A percentile compares a stretch with the other conserved stretches of the same genome.
Evolutionary conservation across 2,113 vertebrate genomes (phyloP).

Genomic region (Zosterops pallidus): DNA sequence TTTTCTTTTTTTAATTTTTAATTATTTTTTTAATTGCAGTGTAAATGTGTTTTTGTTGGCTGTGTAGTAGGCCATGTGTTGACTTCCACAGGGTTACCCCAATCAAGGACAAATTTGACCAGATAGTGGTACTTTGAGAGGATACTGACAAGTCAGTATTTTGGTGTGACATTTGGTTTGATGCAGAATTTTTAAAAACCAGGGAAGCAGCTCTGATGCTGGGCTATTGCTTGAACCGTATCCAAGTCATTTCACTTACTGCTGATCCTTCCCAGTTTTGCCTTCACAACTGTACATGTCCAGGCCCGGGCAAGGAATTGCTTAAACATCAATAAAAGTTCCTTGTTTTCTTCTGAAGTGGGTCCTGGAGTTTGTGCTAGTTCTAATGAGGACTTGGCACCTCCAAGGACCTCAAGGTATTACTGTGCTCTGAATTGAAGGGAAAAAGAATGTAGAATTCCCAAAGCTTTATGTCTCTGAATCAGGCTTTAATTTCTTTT

Average conservation of each 20-base stretch:
- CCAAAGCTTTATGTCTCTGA: neutral
- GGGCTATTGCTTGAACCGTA: neutral
- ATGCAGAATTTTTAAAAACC: neutral
- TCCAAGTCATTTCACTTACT: neutral
- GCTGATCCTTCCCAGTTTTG: neutral
- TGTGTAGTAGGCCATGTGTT: neutral
- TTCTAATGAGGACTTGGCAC: neutral
- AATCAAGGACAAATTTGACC: neutral
- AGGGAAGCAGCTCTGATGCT: neutral
- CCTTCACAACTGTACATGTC: neutral
- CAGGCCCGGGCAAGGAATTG: neutral
- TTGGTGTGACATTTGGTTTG: neutral
- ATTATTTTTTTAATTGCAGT: neutral
- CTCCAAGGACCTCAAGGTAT: neutral
- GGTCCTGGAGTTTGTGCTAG: neutral
- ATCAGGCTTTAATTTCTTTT: conserved; percentile 11
- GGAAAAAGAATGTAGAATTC: neutral
- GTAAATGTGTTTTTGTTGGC: neutral
- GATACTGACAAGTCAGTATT: neutral
- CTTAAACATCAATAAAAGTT: neutral
- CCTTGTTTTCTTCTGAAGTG: neutral
- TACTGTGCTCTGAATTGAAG: neutral
- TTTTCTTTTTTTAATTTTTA: neutral
- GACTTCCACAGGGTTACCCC: neutral
- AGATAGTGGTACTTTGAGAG: neutral